phyloP scores from a whole-genome alignment of 2,888 invertebrate genomes.

The Parnassius orleans region DNA sequence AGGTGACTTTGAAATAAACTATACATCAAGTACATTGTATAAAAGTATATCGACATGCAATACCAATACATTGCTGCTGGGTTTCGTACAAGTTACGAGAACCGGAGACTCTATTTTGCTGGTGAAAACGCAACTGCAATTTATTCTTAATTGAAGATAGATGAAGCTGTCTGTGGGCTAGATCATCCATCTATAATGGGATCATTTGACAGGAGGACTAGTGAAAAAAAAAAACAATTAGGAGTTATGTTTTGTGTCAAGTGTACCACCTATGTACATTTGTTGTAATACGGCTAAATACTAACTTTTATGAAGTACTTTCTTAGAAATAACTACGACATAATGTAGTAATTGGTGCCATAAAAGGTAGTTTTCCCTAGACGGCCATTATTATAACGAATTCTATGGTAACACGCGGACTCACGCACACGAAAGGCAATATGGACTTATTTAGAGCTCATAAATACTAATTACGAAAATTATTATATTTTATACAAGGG shows the following conservation, averaged over 20 bases:
- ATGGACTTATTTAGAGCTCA: not conserved
- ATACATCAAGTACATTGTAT: too few species aligned
- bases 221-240: too few species aligned
- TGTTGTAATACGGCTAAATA: conserved; percentile 30
- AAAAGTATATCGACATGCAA: too few species aligned
- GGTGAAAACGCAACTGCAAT: too few species aligned
- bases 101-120: too few species aligned
- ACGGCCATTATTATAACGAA: conserved; percentile 57
- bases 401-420: conserved; percentile 44
- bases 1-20: conserved; percentile 16
- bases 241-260: not conserved
- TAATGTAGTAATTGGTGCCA: conserved; percentile 61
- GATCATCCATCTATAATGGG: too few species aligned
- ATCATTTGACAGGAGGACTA: too few species aligned
- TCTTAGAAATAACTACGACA: conserved; percentile 53
- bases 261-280: not conserved
- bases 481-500: too few species aligned
- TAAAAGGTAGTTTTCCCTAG: conserved; percentile 59
- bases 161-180: too few species aligned
- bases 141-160: too few species aligned
- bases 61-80: too few species aligned
- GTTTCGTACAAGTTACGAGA: too few species aligned
- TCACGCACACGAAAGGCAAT: conserved; percentile 40
- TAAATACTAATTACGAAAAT: not conserved
- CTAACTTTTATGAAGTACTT: conserved; percentile 42